Conservation (phyloP, 1,140 invertebrate species). For the Drepana arcuata region DNA sequence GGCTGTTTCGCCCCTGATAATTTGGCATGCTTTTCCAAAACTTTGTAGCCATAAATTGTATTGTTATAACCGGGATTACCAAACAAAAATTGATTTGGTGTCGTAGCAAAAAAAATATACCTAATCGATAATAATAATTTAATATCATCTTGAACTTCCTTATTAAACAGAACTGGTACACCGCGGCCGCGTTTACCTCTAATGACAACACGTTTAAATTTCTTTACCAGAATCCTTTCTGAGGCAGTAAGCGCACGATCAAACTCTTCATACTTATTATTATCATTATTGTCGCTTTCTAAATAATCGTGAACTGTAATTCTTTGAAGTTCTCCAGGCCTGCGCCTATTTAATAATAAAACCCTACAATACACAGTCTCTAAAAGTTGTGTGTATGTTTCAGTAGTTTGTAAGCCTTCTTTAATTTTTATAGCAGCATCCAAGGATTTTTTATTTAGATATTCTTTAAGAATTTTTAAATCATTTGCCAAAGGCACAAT, state of each 20-base stretch:
- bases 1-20: constrained; percentile 21
- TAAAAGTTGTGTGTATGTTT: constrained; percentile 9
- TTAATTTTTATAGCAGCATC: constrained; percentile 7
- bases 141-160: constrained; percentile 10
- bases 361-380: constrained; percentile 17
- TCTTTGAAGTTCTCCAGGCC: constrained; percentile 23
- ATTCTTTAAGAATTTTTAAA: constrained; percentile 34
- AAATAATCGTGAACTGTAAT: constrained; percentile 14
- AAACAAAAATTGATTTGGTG: constrained; percentile 2
- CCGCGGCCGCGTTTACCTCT: constrained; percentile 15
- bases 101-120: background rate
- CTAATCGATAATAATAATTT: constrained; percentile 4
- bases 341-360: constrained; percentile 11
- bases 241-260: constrained; percentile 10
- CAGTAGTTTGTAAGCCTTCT: constrained; percentile 6
- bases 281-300: constrained; percentile 9
- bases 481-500: constrained; percentile 43
- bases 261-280: constrained; percentile 18
- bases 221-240: constrained; percentile 13
- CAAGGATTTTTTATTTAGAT: constrained; percentile 15
- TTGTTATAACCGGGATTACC: constrained; percentile 1
- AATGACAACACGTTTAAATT: constrained; percentile 17
- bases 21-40: constrained; percentile 2
- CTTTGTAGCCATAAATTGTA: constrained; percentile 5
- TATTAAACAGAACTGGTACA: constrained; percentile 19